Conservation (phyloP, 2,113 vertebrate genomes). For the Amia ocellicauda region DNA sequence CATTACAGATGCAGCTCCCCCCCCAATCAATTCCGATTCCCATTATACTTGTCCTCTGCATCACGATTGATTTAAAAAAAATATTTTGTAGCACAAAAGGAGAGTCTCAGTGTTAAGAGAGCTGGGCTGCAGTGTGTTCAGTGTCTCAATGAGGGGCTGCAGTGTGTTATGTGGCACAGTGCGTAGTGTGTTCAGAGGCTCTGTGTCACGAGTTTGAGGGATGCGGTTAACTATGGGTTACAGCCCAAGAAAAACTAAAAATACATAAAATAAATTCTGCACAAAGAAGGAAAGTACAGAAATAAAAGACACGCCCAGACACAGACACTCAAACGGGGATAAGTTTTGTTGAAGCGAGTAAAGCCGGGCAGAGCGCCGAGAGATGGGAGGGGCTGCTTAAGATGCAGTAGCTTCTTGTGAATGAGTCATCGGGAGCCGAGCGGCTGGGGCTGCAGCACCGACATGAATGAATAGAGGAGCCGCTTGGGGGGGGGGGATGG, state of each 20-base stretch:
- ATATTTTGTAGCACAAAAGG: constrained; percentile 31
- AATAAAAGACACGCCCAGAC: no score
- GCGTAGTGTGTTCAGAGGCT: no score
- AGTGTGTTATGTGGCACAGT: neutral
- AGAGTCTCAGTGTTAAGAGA: neutral
- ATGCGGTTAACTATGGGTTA: no score
- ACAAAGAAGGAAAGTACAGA: no score
- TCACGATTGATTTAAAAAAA: constrained; percentile 7
- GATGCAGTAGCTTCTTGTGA: constrained; percentile 9
- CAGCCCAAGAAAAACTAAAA: neutral
- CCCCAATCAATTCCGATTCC: neutral
- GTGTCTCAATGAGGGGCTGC: neutral
- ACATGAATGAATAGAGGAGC: constrained; percentile 23
- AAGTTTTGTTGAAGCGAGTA: no score
- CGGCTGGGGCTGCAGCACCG: neutral
- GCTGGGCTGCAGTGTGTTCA: neutral
- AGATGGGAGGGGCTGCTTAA: constrained; percentile 6
- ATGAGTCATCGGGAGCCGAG: constrained; percentile 25
- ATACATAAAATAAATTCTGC: no score
- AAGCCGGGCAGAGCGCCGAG: neutral
- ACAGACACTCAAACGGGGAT: no score
- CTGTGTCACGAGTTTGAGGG: no score
- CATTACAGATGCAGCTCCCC: constrained; percentile 21
- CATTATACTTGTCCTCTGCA: neutral
- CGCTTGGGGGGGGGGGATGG: neutral